These are phyloP conservation scores for Rhinopomastus cyanomelas DNA, from an alignment of 2,113 vertebrate species.

Conservation along the genomic window DNA sequence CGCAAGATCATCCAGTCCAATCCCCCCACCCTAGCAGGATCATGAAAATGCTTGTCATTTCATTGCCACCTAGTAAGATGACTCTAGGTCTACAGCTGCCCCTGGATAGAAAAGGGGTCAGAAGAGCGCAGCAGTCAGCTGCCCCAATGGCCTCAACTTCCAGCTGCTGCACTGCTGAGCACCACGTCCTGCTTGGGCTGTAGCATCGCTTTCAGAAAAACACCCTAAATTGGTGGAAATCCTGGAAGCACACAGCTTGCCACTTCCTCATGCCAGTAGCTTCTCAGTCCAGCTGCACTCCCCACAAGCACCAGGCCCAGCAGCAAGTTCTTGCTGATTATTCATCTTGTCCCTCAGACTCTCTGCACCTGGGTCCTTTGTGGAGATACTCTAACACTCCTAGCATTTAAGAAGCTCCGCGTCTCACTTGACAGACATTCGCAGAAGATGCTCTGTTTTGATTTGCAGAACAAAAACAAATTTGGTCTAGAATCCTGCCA, in stretches of 20 bases:
- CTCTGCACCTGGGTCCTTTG: neutral
- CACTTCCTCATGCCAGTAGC: neutral
- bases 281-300: neutral
- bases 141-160: neutral
- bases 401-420: neutral
- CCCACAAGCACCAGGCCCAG: accelerated
- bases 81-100: neutral
- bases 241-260: neutral
- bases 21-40: too few relatives aligned
- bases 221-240: neutral
- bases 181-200: neutral
- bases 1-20: too few relatives aligned
- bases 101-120: neutral
- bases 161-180: neutral
- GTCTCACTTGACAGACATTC: neutral
- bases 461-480: conserved; percentile 17
- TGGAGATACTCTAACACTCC: neutral
- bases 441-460: neutral
- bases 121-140: neutral
- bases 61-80: neutral
- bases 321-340: neutral
- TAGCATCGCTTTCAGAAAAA: neutral
- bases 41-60: conserved; percentile 21
- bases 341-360: neutral
- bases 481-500: conserved; percentile 32